Conservation (phyloP, 2,888 invertebrate genomes). For the Cyclophora punctaria region DNA sequence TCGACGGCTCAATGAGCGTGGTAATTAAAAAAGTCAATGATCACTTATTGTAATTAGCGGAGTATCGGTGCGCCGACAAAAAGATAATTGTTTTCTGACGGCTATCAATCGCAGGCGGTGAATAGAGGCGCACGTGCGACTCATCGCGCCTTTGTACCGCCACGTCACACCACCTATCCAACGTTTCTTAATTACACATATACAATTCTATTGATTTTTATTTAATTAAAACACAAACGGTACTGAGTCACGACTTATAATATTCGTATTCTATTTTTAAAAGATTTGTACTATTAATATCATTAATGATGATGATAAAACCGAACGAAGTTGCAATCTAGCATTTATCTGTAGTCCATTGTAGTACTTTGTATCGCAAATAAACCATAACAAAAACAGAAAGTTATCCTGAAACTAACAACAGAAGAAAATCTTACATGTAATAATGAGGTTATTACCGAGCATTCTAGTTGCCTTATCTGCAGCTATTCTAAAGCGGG, state of each 20-base stretch:
- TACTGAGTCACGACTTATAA: conserved; percentile 3
- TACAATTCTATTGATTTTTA: too few species aligned
- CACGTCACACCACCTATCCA: too few species aligned
- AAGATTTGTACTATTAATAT: too few species aligned
- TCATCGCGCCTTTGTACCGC: conserved; percentile 6
- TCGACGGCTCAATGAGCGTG: conserved; percentile 64
- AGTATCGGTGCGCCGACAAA: conserved; percentile 60
- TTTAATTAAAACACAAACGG: background rate
- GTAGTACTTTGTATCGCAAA: conserved; percentile 5
- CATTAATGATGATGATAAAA: too few species aligned
- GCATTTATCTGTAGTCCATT: too few species aligned
- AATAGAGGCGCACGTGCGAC: conserved; percentile 39
- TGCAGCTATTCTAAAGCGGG: conserved; percentile 52
- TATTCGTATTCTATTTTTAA: too few species aligned
- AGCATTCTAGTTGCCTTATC: conserved; percentile 64
- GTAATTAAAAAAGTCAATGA: conserved; percentile 70
- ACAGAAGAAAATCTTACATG: conserved; percentile 56
- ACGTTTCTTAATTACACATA: too few species aligned
- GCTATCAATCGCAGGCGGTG: conserved; percentile 43
- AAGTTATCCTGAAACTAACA: conserved; percentile 45
- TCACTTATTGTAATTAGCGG: conserved; percentile 71
- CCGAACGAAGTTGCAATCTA: too few species aligned
- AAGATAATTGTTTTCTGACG: conserved; percentile 68
- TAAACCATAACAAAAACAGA: conserved; percentile 15
- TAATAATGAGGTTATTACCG: conserved; percentile 73